Evolutionary conservation across 2,797 vertebrate genomes (phyloP).

Genomic region (Mycteria americana): DNA sequence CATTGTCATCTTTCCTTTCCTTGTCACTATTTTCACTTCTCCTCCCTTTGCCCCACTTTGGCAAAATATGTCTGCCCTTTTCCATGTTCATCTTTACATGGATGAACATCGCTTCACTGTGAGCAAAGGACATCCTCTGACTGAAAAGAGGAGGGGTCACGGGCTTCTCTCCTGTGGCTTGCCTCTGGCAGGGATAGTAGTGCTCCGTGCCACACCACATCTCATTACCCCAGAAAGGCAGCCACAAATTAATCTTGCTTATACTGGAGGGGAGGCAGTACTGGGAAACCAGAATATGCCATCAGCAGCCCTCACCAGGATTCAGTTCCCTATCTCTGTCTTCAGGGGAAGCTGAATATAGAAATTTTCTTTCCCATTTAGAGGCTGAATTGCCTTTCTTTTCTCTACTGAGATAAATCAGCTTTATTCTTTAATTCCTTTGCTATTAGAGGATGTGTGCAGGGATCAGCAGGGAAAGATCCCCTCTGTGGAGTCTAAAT

Average conservation of each 20-base stretch:
- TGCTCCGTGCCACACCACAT: neutral
- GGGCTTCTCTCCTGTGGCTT: neutral
- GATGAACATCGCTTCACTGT: neutral
- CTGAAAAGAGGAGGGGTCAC: neutral
- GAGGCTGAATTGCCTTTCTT: neutral
- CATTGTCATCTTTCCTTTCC: neutral
- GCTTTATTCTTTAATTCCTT: constrained; percentile 29
- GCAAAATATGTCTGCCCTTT: neutral
- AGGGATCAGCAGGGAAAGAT: neutral
- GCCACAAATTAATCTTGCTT: neutral
- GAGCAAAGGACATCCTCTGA: neutral
- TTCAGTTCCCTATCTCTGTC: neutral
- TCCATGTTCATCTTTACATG: neutral
- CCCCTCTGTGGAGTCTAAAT: neutral
- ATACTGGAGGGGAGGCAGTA: neutral
- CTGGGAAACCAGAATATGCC: neutral
- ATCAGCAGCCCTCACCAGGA: neutral
- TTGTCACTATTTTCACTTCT: neutral
- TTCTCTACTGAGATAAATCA: neutral
- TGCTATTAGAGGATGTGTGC: neutral
- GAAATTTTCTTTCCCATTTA: neutral
- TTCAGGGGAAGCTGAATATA: neutral
- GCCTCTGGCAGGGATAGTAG: neutral
- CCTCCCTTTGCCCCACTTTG: neutral
- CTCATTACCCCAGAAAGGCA: neutral